Evolutionary conservation across 2,888 invertebrate species (phyloP).

Genomic region (Drosophila sordidapex): DNA sequence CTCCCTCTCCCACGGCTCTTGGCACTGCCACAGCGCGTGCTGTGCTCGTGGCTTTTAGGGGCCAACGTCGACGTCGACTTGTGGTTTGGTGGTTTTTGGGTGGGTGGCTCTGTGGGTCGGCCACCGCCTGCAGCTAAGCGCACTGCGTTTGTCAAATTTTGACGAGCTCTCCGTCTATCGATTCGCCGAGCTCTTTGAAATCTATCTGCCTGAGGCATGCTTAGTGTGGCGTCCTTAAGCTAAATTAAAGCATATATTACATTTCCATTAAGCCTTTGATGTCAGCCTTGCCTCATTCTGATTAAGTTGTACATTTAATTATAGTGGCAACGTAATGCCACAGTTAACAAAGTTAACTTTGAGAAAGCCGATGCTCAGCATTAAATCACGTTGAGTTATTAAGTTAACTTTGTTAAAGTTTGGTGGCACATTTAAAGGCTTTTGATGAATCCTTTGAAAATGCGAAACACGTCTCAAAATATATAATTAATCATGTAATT

Average conservation of each 20-base stretch:
- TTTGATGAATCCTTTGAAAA: neutral
- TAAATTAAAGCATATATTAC: conserved; percentile 68
- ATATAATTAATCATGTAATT: neutral
- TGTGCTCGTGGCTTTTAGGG: conserved; percentile 50
- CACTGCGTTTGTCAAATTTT: conserved; percentile 76
- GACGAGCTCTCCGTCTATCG: conserved; percentile 50
- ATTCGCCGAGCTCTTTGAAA: conserved; percentile 64
- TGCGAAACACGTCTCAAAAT: neutral
- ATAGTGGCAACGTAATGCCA: conserved; percentile 17
- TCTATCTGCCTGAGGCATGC: conserved; percentile 35
- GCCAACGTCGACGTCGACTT: conserved; percentile 4
- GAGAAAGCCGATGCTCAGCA: neutral
- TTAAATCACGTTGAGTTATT: conserved; percentile 9
- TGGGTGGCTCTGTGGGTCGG: conserved; percentile 9
- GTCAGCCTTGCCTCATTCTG: conserved; percentile 49
- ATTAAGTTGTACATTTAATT: conserved; percentile 60
- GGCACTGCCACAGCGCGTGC: conserved; percentile 51
- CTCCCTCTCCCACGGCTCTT: too few relatives aligned
- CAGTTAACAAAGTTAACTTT: conserved; percentile 8
- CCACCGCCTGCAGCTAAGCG: conserved; percentile 72
- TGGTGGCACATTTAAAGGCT: neutral
- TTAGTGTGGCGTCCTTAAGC: conserved; percentile 53
- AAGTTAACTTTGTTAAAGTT: neutral
- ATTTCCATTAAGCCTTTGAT: conserved; percentile 75
- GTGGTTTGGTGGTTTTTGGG: conserved; percentile 39